These are phyloP conservation scores for Drosophila macrospina DNA, from an alignment of 2,888 invertebrate genomes.

Conservation along the genomic window DNA sequence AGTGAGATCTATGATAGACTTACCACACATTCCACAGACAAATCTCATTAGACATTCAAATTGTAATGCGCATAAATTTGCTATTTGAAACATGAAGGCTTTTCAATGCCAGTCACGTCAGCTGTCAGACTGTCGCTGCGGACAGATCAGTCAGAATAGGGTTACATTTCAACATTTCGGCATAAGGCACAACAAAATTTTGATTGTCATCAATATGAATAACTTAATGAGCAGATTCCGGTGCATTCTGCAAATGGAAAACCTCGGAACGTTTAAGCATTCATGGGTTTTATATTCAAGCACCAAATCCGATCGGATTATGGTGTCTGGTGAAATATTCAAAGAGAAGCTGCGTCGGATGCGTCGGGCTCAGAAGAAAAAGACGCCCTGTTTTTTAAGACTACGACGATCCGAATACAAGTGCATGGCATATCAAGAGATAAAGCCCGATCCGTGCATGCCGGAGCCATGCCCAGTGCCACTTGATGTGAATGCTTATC, in stretches of 20 bases:
- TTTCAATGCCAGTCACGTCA: conserved; percentile 2
- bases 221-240: conserved; percentile 6
- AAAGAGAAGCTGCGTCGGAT: conserved; percentile 2
- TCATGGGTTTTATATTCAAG: background rate
- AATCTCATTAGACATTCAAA: no score
- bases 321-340: background rate
- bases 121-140: background rate
- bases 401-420: conserved; percentile 31
- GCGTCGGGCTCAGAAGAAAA: background rate
- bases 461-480: conserved; percentile 14
- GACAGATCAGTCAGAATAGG: background rate
- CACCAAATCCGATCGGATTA: background rate
- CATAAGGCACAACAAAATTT: conserved; percentile 14
- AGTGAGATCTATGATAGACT: no score
- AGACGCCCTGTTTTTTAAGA: conserved; percentile 23
- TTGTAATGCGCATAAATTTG: no score
- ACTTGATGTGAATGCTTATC: conserved; percentile 31
- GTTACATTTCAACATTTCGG: conserved; percentile 2
- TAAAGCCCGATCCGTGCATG: conserved; percentile 18
- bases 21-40: no score
- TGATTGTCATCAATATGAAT: conserved; percentile 1
- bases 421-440: background rate
- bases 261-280: background rate
- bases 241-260: background rate
- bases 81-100: background rate